Evolutionary conservation across 2,113 vertebrate species (phyloP), one percentile per base, ranked within the genome.

Genomic region (Paramormyrops kingsleyae): DNA sequence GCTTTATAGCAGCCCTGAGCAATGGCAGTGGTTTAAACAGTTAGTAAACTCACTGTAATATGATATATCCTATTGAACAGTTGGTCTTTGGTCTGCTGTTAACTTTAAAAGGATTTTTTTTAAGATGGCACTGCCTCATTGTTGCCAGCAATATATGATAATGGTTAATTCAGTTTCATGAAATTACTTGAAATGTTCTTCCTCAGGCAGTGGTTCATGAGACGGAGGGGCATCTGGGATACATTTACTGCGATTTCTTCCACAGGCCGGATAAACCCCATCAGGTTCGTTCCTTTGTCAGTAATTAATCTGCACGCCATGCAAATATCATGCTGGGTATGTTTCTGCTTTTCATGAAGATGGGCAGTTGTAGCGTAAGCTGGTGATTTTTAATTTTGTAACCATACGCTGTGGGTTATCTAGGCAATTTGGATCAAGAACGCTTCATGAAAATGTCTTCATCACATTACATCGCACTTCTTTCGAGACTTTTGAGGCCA

Each of bases 201-300:
- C 46, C 70, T 7, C 88, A 99, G 99, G 98, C 98, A 39, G 98
- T 99, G 59, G 97, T 99, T 91, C 98, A 99, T 44, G 99, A 99
- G 94, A 96, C 96, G 0, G 98, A 99, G 92, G 98, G 98, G 91
- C 94, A 99, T 90, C 90, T 99, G 91, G 99, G 99, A 74, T 97
- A 99, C 91, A 99, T 99, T 93, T 99, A 99, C 91, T 99, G 99
- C 95, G 99, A 99, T 92, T 99, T 99, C 93, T 99, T 99, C 92
- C 97, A 98, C 56, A 95, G 99, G 90, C 91, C 95, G 91, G 95
- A 97, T 90, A 99, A 99, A 94, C 98, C 99, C 84, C 96, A 98
- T 93, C 99, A 99, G 98, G 99, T 99, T 93, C 92, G 8, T 10
- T 52, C 27, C 31, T 35, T 13, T 35, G 12, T 39, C 31, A 5